Percentiles rank a stretch among this genome's conserved stretches.
Evolutionary conservation across 92 coral and sea anemone species (phyloP).

Genomic region (Phenganax marumi): DNA sequence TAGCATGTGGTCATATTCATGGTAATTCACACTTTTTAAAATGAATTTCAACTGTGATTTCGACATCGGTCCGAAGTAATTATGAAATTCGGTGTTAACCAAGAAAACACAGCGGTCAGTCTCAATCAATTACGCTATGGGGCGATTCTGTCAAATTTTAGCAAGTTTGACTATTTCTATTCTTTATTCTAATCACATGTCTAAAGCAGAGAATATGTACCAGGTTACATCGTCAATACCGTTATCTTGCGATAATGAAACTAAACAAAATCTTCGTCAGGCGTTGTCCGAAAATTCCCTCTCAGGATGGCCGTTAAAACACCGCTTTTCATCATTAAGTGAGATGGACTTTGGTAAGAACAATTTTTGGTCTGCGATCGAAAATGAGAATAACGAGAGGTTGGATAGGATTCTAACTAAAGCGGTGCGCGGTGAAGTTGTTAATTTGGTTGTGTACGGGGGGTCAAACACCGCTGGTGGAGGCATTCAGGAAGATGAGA

Average conservation of each 20-base stretch:
- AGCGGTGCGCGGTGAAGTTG: slow-evolving; percentile 54
- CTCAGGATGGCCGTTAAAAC: background rate
- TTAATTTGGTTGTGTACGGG: slow-evolving; percentile 65
- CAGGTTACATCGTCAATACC: background rate
- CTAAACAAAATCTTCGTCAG: background rate
- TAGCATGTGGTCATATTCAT: too few species aligned
- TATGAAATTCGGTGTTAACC: too few species aligned
- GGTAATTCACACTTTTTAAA: too few species aligned
- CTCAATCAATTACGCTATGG: too few species aligned
- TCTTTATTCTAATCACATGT: background rate
- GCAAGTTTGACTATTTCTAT: too few species aligned
- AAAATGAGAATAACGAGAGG: slow-evolving; percentile 22
- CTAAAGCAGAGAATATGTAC: background rate
- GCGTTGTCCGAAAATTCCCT: background rate
- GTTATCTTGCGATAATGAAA: background rate
- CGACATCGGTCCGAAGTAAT: too few species aligned
- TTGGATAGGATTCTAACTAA: slow-evolving; percentile 56
- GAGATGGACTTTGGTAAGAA: slow-evolving; percentile 1
- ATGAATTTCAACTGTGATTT: too few species aligned
- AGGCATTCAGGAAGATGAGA: slow-evolving; percentile 62
- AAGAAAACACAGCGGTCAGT: too few species aligned
- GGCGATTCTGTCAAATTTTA: too few species aligned
- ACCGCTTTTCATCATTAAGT: slow-evolving; percentile 9
- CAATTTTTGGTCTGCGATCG: slow-evolving; percentile 18
- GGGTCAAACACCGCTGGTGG: slow-evolving; percentile 91